These are phyloP conservation scores for Heterodera filipjevi DNA, from an alignment of 2,888 invertebrate species.

Conservation along the genomic window DNA sequence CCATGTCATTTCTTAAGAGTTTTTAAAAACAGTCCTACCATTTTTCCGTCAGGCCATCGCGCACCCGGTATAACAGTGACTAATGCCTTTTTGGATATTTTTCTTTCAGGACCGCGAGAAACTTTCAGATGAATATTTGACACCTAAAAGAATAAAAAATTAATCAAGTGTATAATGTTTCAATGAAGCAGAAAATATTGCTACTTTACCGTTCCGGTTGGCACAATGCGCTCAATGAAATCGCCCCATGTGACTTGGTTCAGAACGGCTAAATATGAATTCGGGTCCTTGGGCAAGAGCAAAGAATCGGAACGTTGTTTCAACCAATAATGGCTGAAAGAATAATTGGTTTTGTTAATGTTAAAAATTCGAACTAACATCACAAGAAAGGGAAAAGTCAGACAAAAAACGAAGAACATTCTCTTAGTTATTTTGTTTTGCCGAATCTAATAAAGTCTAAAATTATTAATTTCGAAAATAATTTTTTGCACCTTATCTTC, in stretches of 20 bases:
- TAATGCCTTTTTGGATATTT: background rate
- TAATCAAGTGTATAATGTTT: no score
- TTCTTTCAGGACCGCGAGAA: background rate
- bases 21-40: background rate
- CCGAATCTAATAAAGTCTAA: background rate
- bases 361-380: background rate
- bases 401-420: slow-evolving; percentile 1
- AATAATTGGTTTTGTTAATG: background rate
- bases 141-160: background rate
- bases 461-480: background rate
- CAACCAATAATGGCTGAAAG: background rate
- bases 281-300: background rate
- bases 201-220: background rate
- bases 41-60: background rate
- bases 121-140: background rate
- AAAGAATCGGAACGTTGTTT: background rate
- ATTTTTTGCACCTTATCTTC: background rate
- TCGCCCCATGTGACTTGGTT: slow-evolving; percentile 1
- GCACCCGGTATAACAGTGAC: background rate
- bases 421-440: background rate
- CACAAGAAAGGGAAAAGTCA: background rate
- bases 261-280: background rate
- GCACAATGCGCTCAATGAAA: slow-evolving; percentile 11
- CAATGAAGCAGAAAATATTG: no score
- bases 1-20: background rate